Evolutionary conservation across 2,888 invertebrate species (phyloP).

Genomic region (Caenorhabditis afra): DNA sequence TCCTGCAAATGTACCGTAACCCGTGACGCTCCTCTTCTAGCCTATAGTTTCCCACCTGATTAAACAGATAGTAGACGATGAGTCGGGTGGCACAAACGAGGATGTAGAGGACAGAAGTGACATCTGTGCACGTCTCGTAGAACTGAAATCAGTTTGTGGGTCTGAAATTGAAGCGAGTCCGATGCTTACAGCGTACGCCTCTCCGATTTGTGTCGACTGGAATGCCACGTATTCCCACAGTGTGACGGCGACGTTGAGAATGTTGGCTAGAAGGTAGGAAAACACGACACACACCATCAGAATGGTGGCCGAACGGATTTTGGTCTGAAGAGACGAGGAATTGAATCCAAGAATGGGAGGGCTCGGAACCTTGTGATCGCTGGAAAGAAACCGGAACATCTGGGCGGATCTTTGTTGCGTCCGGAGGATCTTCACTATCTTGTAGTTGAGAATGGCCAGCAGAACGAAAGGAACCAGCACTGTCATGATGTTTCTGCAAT

Average conservation of each 20-base stretch:
- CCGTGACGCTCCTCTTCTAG: no score
- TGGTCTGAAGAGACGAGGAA: constrained; percentile 61
- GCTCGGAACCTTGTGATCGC: constrained; percentile 75
- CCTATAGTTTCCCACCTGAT: constrained; percentile 62
- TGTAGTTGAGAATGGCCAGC: constrained; percentile 73
- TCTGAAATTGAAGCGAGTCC: not conserved
- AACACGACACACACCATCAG: constrained; percentile 79
- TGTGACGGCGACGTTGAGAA: constrained; percentile 76
- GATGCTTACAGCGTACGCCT: constrained; percentile 67
- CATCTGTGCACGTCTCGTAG: constrained; percentile 77
- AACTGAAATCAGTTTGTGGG: constrained; percentile 61
- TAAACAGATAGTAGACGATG: constrained; percentile 74
- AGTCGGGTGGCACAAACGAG: constrained; percentile 77
- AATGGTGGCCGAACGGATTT: constrained; percentile 78
- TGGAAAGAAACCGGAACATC: constrained; percentile 77
- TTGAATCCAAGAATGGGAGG: not conserved
- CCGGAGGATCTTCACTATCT: constrained; percentile 72
- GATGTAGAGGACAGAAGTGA: constrained; percentile 77
- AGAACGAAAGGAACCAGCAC: constrained; percentile 77
- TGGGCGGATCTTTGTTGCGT: constrained; percentile 76
- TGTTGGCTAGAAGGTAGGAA: constrained; percentile 77
- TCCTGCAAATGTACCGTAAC: constrained; percentile 56
- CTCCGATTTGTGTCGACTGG: constrained; percentile 72
- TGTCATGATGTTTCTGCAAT: constrained; percentile 73
- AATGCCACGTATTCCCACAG: constrained; percentile 78